Base-by-base conservation (phyloP, 2,888 invertebrate species). In the Sepiola atlantica region DNA sequence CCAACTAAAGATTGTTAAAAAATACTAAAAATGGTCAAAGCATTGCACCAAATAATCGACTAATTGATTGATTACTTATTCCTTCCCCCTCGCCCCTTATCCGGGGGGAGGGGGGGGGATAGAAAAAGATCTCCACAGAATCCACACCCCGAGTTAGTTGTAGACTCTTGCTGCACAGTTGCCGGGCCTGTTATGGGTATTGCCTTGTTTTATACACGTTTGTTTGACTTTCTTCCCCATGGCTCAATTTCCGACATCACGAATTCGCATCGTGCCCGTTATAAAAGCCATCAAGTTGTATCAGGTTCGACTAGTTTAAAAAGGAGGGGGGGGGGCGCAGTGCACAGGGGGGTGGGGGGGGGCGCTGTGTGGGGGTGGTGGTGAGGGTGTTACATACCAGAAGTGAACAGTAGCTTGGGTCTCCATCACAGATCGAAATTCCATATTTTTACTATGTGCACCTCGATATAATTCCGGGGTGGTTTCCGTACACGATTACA, bases 391-490 rank as follows among this genome's bases (percentile, higher is more conserved):
- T 55, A 92, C 92, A 92, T 92, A 92, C 92, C 92, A 92, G 92
- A 16, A 92, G 92, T 92, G 92, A 92, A 92, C 92, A 55, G 92
- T 92, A 55, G 55, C 54, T 55, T 54, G 54, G 6, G 35, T 54
- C 55, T 92, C 54, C 55, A 92, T 92, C 92, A 92, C 54, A 55
- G 10, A 92, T 92, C 92, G 28, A 92, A 92, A 92, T 92, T 92
- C 92, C 92, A 92, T 55, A 92, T 92, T 92, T 92, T 92, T n/a
- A 92, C 55, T 18, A 92, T 28, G 92, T 92, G 92, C 28, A 92
- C 92, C 28, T 92, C 92, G 54, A 92, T 92, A 92, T 55, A 92
- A 92, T 92, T 92, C 54, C 35, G 92, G 55, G 92, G 92, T n/a
- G 92, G 92, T 55, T 92, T 92, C n/a, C 55, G 54, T 20, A 92